phyloP scores from a whole-genome alignment of 2,888 invertebrate genomes.

The Heteromurus nitidus region DNA sequence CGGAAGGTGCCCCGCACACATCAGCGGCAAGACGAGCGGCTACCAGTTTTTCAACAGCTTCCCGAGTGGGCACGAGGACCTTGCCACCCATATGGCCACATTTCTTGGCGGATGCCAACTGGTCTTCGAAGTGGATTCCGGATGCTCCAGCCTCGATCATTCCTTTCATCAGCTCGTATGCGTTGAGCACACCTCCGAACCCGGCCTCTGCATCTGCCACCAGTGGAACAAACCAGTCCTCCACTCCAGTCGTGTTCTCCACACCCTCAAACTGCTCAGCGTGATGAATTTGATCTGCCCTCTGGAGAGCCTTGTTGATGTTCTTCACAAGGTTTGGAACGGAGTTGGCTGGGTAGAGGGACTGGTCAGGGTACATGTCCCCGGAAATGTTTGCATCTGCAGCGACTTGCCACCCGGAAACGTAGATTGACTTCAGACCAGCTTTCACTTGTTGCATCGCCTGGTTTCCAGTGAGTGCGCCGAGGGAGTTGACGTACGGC shows the following conservation, averaged over 20 bases:
- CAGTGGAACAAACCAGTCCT: constrained; percentile 74
- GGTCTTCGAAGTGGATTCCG: constrained; percentile 75
- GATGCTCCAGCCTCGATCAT: constrained; percentile 72
- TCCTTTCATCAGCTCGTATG: constrained; percentile 75
- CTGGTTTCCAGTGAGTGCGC: constrained; percentile 75
- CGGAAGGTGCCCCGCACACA: constrained; percentile 75
- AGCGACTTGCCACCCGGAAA: constrained; percentile 76
- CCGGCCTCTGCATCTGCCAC: constrained; percentile 76
- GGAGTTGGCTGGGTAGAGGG: constrained; percentile 75
- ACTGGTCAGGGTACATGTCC: constrained; percentile 76
- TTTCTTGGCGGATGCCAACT: constrained; percentile 76
- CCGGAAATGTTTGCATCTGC: constrained; percentile 75
- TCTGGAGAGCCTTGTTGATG: constrained; percentile 75
- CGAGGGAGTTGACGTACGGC: constrained; percentile 75
- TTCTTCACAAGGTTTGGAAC: constrained; percentile 75
- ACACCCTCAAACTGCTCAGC: constrained; percentile 47
- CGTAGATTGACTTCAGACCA: constrained; percentile 75
- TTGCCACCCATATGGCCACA: constrained; percentile 76
- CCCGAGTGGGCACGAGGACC: constrained; percentile 75
- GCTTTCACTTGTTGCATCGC: constrained; percentile 75
- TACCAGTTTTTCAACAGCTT: constrained; percentile 75
- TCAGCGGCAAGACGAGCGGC: constrained; percentile 76
- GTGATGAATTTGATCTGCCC: constrained; percentile 74
- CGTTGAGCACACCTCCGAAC: constrained; percentile 76
- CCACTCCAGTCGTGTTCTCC: constrained; percentile 16